Percentiles rank a stretch among this genome's conserved stretches.
These are phyloP conservation scores for Misgurnus anguillicaudatus DNA, from an alignment of 2,113 vertebrate genomes.

Conservation along the genomic window DNA sequence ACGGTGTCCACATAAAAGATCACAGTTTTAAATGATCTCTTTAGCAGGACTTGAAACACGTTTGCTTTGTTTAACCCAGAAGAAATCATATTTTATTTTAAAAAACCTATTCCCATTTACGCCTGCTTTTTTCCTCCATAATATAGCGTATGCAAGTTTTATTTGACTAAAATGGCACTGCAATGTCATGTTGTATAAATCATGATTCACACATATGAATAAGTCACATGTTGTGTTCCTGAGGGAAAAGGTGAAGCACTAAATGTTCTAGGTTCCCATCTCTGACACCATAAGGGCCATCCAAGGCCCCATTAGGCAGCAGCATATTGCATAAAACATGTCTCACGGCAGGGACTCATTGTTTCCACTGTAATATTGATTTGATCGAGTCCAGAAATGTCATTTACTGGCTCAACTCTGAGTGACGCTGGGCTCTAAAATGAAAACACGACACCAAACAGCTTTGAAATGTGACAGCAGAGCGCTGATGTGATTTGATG, in stretches of 20 bases:
- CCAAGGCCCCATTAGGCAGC: neutral
- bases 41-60: neutral
- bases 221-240: constrained; percentile 16
- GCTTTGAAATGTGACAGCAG: constrained; percentile 60
- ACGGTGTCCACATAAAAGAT: too few species aligned
- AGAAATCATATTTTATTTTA: neutral
- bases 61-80: neutral
- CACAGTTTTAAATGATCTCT: neutral
- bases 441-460: constrained; percentile 58
- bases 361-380: constrained; percentile 46
- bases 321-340: constrained; percentile 29
- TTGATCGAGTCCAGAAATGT: constrained; percentile 22
- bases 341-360: constrained; percentile 14
- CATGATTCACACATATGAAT: constrained; percentile 26
- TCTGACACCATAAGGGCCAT: constrained; percentile 1
- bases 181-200: constrained; percentile 36
- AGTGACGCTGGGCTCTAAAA: neutral
- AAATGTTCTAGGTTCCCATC: constrained; percentile 8
- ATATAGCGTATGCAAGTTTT: constrained; percentile 9
- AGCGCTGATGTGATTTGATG: constrained; percentile 70
- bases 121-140: constrained; percentile 1
- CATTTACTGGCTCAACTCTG: constrained; percentile 32
- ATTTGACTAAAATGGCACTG: constrained; percentile 32
- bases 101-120: neutral
- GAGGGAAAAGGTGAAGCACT: constrained; percentile 8